Conservation (phyloP, 2,888 invertebrate species). For the Periphyllus acericola region DNA sequence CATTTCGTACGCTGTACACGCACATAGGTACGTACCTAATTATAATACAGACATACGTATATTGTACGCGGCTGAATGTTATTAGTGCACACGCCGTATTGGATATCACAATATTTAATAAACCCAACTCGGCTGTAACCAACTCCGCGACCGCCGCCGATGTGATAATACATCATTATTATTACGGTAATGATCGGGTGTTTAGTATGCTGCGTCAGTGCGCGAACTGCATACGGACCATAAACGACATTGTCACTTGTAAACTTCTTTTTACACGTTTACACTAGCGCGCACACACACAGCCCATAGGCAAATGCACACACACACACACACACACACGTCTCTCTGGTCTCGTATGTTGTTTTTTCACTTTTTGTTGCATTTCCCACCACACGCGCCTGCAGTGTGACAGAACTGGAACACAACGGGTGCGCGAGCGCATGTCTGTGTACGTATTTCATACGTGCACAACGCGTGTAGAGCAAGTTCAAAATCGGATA, state of each 20-base stretch:
- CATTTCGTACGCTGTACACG: neutral
- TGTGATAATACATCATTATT: neutral
- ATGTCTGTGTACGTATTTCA: neutral
- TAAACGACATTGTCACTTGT: slow-evolving; percentile 17
- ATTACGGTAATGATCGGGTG: slow-evolving; percentile 4
- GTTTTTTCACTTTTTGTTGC: slow-evolving; percentile 4
- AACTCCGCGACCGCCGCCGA: no score
- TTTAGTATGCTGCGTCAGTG: neutral
- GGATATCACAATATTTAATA: neutral
- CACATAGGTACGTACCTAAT: no score
- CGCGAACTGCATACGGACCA: neutral
- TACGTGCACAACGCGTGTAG: neutral
- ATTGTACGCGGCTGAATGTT: no score
- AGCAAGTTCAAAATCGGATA: slow-evolving; percentile 31
- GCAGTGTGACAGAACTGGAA: slow-evolving; percentile 46
- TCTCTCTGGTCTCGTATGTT: neutral
- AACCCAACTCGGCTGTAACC: neutral
- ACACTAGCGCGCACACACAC: neutral
- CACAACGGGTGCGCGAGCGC: slow-evolving; percentile 16
- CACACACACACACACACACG: neutral
- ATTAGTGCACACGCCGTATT: neutral
- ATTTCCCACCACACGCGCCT: slow-evolving; percentile 2
- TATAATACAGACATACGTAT: no score
- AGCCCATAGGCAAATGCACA: no score
- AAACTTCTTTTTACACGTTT: slow-evolving; percentile 23